phyloP scores from a whole-genome alignment of 2,888 invertebrate species.

The Gnatocerus cornutus region DNA sequence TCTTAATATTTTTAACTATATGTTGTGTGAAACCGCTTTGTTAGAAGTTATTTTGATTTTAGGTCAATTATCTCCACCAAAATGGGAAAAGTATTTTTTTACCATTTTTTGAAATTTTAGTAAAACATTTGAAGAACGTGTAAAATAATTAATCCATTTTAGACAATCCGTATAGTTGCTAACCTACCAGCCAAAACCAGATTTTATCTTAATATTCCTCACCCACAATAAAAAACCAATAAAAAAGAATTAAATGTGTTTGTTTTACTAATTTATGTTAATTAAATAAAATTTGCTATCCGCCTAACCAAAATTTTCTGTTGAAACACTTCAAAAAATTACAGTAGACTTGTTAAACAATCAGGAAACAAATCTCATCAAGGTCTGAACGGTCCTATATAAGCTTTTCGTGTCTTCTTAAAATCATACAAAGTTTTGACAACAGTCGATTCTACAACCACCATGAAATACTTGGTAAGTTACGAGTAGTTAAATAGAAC shows the following conservation, averaged over 20 bases:
- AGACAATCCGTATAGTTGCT: too few relatives aligned
- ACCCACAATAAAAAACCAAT: neutral
- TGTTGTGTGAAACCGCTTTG: too few relatives aligned
- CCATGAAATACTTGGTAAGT: slow-evolving; percentile 13
- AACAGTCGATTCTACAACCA: neutral
- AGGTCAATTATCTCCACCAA: too few relatives aligned
- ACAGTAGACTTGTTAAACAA: neutral
- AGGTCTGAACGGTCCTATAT: slow-evolving; percentile 22
- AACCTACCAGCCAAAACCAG: too few relatives aligned
- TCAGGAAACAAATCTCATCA: slow-evolving; percentile 13
- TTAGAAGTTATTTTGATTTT: too few relatives aligned
- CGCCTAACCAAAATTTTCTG: slow-evolving; percentile 3
- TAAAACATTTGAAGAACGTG: too few relatives aligned
- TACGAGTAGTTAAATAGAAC: neutral
- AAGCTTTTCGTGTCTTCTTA: neutral
- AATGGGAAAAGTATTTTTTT: too few relatives aligned
- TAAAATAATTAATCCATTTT: too few relatives aligned
- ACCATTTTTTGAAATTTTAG: too few relatives aligned
- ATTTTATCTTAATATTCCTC: neutral
- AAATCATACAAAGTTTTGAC: neutral
- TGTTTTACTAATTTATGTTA: slow-evolving; percentile 7
- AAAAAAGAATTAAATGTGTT: neutral
- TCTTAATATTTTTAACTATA: too few relatives aligned
- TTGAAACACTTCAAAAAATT: slow-evolving; percentile 18
- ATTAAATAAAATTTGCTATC: slow-evolving; percentile 1